Evolutionary conservation across 2,888 invertebrate genomes (phyloP), one percentile per base, ranked within the genome.

Genomic region (Euproctis similis): DNA sequence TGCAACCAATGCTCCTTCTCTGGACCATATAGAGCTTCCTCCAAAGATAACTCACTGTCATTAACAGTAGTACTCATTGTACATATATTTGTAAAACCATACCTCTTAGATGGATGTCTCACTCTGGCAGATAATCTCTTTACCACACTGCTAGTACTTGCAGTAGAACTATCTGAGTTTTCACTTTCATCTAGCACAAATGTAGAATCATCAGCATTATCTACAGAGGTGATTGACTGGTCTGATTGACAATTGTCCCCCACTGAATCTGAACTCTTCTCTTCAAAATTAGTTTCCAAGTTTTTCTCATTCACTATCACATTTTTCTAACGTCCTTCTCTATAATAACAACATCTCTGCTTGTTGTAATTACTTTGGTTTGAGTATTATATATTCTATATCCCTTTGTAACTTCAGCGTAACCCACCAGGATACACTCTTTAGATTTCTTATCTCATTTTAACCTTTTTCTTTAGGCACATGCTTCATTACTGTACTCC

Each of bases 301-400:
- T 11, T n/a, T 7, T 10, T 12, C 2, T 4, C 2, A 17, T 17
- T 4, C 2, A 17, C 17, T 17, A 4, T 17, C 4, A 17, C 17
- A 17, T 17, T 17, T 6, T n/a, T 17, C n/a, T 17, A 2, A 4
- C n/a, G n/a, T 4, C n/a, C 17, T 23, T 7, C 13, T 30, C 33
- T 16, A 34, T 24, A 1, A 38, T 19, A 1, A 29, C 7, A 2
- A 38, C 34, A 34, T 34, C 31, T 25, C 31, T 19, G 7, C 32
- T 39, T 2, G 26, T 35, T 1, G 10, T 35, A 5, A 39, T 24
- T 1, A 1, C n/a, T 2, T 22, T 26, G n/a, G n/a, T n/a, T n/a
- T n/a, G n/a, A n/a, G n/a, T n/a, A n/a, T n/a, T n/a, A n/a, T n/a
- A n/a, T n/a, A 36, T 1, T 2, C 32, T 16, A n/a, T 32, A 31